phyloP scores from a whole-genome alignment of 1,140 invertebrate species.

The Panonychus citri region DNA sequence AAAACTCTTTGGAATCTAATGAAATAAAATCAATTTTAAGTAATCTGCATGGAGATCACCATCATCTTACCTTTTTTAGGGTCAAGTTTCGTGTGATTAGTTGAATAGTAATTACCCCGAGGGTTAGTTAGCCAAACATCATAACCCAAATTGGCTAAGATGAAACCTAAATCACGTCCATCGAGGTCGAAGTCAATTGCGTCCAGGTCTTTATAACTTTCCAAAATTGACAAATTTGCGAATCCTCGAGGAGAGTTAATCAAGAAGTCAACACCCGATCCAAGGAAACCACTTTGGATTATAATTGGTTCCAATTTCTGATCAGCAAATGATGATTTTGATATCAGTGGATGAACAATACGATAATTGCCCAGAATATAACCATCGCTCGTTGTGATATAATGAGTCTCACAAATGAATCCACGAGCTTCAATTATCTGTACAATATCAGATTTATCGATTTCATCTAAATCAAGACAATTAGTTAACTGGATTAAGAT shows the following conservation, averaged over 20 bases:
- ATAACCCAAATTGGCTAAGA: slow-evolving; percentile 20
- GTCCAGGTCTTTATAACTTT: background rate
- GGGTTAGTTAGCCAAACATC: slow-evolving; percentile 22
- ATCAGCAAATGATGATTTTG: background rate
- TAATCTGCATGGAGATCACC: no score
- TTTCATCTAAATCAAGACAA: background rate
- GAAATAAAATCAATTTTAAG: no score
- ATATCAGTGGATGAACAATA: slow-evolving; percentile 7
- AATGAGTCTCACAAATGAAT: slow-evolving; percentile 7
- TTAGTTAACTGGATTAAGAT: no score
- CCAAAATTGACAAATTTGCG: background rate
- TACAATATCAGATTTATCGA: background rate
- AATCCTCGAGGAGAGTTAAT: background rate
- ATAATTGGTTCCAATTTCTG: slow-evolving; percentile 22
- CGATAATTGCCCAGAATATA: slow-evolving; percentile 5
- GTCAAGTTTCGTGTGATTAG: slow-evolving; percentile 20
- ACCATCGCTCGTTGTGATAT: slow-evolving; percentile 8
- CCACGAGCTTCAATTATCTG: slow-evolving; percentile 9
- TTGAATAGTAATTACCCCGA: slow-evolving; percentile 18
- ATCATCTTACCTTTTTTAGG: slow-evolving; percentile 22
- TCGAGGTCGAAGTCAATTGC: background rate
- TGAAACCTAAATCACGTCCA: slow-evolving; percentile 8
- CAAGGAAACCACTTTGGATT: slow-evolving; percentile 49
- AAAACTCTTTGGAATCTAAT: background rate
- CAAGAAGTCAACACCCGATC: slow-evolving; percentile 29